Conservation (phyloP, 2,113 vertebrate genomes). For the Poicephalus gulielmi region DNA sequence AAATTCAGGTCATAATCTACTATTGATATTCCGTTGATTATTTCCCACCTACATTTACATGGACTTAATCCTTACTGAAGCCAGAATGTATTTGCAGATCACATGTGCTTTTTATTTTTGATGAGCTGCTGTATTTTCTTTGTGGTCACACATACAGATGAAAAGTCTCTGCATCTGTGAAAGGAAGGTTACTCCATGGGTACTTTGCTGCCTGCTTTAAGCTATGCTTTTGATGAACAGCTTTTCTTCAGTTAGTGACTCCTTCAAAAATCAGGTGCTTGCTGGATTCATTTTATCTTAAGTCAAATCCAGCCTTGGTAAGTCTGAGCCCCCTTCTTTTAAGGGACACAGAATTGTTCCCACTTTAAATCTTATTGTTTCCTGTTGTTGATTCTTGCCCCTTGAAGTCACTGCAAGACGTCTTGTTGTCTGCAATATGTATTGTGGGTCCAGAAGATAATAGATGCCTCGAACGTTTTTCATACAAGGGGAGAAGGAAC, state of each 20-base stretch:
- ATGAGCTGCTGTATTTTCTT: not conserved
- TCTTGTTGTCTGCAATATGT: not conserved
- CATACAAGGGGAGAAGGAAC: not conserved
- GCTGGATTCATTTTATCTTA: not conserved
- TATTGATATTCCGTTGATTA: not conserved
- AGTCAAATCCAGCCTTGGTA: not conserved
- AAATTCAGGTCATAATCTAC: not conserved
- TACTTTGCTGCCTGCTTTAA: not conserved
- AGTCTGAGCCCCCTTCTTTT: not conserved
- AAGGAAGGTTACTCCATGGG: not conserved
- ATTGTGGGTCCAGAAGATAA: not conserved
- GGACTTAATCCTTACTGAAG: not conserved
- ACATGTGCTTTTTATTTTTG: not conserved
- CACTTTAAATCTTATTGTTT: not conserved
- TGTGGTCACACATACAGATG: accelerated
- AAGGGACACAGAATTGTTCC: not conserved
- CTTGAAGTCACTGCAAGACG: not conserved
- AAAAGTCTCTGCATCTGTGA: not conserved
- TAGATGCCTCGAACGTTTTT: not conserved
- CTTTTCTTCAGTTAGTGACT: not conserved
- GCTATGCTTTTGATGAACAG: not conserved
- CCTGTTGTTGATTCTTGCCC: not conserved
- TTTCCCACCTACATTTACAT: not conserved
- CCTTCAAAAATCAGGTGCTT: not conserved
- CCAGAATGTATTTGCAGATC: not conserved